Evolutionary conservation across 2,113 vertebrate genomes (phyloP).

Genomic region (Tamias sibiricus): DNA sequence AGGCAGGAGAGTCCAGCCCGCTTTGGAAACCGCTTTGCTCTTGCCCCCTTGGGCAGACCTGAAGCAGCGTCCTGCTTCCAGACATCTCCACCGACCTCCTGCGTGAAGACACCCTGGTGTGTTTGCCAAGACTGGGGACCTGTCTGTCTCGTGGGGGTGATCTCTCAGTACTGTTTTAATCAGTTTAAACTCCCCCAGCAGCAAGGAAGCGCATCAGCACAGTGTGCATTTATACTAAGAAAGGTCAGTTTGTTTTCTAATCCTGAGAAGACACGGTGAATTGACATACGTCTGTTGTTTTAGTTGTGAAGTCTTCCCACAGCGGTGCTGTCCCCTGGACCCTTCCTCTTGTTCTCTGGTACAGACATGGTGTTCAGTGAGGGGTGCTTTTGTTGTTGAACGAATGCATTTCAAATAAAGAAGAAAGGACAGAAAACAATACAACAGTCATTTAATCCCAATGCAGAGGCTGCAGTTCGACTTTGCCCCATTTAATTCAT

Average conservation of each 20-base stretch:
- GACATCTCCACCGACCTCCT: too few relatives aligned
- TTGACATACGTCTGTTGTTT: not conserved
- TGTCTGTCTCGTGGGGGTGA: not conserved
- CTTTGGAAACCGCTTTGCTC: not conserved
- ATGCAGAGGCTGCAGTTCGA: not conserved
- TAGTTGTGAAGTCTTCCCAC: not conserved
- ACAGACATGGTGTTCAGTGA: not conserved
- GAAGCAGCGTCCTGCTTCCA: not conserved
- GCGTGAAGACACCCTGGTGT: fast-evolving
- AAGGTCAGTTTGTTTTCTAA: not conserved
- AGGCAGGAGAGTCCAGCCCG: too few relatives aligned
- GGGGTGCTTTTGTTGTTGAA: not conserved
- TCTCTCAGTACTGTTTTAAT: not conserved
- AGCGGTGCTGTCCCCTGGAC: not conserved
- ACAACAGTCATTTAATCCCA: not conserved
- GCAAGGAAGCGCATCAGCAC: not conserved
- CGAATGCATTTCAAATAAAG: not conserved
- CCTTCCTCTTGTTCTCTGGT: not conserved
- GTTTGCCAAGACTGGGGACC: not conserved
- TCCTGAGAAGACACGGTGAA: not conserved
- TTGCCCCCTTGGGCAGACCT: too few relatives aligned
- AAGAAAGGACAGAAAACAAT: not conserved
- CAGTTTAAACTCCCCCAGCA: not conserved
- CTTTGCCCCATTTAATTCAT: not conserved
- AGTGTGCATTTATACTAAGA: not conserved